phyloP scores from a whole-genome alignment of 1,140 invertebrate genomes.

The Drosophila subpulchrella region DNA sequence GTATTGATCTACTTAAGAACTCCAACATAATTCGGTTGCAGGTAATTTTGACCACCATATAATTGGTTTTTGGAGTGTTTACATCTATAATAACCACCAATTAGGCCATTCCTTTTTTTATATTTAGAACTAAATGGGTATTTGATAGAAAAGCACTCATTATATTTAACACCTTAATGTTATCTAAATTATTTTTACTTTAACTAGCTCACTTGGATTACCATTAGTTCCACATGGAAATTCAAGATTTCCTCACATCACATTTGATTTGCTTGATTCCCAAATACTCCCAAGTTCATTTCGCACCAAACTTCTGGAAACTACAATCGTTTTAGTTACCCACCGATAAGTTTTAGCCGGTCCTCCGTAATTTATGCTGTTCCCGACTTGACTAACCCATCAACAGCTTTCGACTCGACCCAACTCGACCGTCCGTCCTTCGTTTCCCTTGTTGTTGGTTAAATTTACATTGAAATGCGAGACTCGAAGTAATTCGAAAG shows the following conservation, averaged over 20 bases:
- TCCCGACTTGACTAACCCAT: constrained; percentile 14
- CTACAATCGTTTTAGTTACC: constrained; percentile 21
- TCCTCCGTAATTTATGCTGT: constrained; percentile 44
- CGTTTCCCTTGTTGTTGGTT: constrained; percentile 66
- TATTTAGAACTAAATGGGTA: background rate
- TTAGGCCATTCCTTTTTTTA: background rate
- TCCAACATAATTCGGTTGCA: no score
- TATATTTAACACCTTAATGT: no score
- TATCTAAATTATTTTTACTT: no score
- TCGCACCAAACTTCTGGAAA: constrained; percentile 4
- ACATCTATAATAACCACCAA: background rate
- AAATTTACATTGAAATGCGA: constrained; percentile 83
- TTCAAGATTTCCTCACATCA: background rate
- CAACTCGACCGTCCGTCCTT: constrained; percentile 7
- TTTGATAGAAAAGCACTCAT: no score
- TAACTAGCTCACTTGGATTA: background rate
- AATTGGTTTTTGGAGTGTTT: background rate
- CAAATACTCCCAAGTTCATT: background rate
- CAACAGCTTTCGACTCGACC: constrained; percentile 36
- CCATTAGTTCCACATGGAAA: background rate
- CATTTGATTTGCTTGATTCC: background rate
- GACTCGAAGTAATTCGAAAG: constrained; percentile 84
- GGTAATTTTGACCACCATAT: no score
- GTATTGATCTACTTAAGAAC: no score
- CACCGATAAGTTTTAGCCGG: constrained; percentile 8